Evolutionary conservation across 2,888 invertebrate genomes (phyloP), one percentile per base, ranked within the genome.

Genomic region (Leucozona laternaria): DNA sequence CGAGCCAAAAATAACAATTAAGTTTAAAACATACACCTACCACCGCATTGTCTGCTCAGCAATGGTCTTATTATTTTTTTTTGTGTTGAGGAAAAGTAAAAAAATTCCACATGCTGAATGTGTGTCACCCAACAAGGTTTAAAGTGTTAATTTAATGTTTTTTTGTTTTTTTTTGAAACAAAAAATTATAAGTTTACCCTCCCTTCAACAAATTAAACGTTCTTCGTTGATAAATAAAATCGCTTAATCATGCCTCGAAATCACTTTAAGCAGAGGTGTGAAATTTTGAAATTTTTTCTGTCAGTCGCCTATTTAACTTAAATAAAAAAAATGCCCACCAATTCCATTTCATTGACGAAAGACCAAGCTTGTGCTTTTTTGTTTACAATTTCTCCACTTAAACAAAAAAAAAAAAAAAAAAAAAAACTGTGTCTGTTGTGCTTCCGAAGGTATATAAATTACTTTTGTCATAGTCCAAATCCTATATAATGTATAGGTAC

Each of bases 261-360:
- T 28, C 68, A 68, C 53, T 68, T 68, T n/a, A 53, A 37, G 53
- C 68, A 53, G 25, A 68, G 53, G 50, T 68, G 68, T 53, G 68
- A 53, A 68, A 8, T 68, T 68, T 68, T 53, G 68, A 53, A 68
- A 8, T 68, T 68, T 68, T 50, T 43, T 45, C 43, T 25, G 64
- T 40, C 60, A 40, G 20, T n/a, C 22, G 4, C 15, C 22, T 40
- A 25, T 37, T 60, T 37, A 60, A 37, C 10, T 37, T 0, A 58
- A 37, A 37, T 6, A 28, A n/a, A 45, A 45, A 64, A 45, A 64
- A 1, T 45, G 28, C n/a, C 25, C 22, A 62, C 43, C 62, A 62
- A 62, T 28, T 64, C 28, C n/a, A 31, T 64, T 64, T 43, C 43
- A 45, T 64, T 64, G 64, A 64, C 64, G 28, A 64, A 64, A 64